Evolutionary conservation across 2,888 invertebrate genomes (phyloP), one percentile per base, ranked within the genome.

Genomic region (Caenorhabditis angaria): DNA sequence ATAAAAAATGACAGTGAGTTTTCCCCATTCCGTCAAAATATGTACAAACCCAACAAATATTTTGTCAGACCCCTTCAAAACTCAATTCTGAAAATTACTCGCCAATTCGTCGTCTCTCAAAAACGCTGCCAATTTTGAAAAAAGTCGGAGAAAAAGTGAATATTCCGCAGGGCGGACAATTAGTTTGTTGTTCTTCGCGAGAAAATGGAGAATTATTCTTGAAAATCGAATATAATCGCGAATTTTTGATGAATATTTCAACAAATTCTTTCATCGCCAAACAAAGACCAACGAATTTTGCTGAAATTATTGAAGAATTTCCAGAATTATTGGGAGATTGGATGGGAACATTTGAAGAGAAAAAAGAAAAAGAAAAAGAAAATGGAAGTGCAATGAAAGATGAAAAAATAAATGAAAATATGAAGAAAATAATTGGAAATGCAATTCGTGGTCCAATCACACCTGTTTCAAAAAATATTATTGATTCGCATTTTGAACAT

Each of bases 141-240:
- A 51, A 65, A 61, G 65, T 65, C 65, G 70, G 70, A 10, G 56
- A 63, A 32, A 62, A 66, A 6, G 60, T 62, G 24, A 29, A 18
- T 32, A 63, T 71, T 25, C 70, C 70, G 20, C 66, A 71, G 60
- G 70, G 70, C 35, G 70, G 70, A 20, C 62, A 71, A 32, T 41
- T 71, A 20, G 65, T 71, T 4, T 71, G 70, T 57, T 63, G 59
- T 41, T n/a, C n/a, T n/a, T 35, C 8, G 35, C 14, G 35, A 35
- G 35, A 6, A 35, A 10, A 35, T 35, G 6, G 6, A 10, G 35
- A 35, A 35, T 10, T 35, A 35, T 35, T 35, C 14, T 35, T 35
- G 35, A 35, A 35, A 35, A 35, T 10, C 35, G 35, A 10, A 14
- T 35, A 10, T 14, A 35, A 14, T 10, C 14, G 6, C 14, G 6